Base-by-base conservation (phyloP, 2,888 invertebrate genomes). In the Mystacides longicornis region DNA sequence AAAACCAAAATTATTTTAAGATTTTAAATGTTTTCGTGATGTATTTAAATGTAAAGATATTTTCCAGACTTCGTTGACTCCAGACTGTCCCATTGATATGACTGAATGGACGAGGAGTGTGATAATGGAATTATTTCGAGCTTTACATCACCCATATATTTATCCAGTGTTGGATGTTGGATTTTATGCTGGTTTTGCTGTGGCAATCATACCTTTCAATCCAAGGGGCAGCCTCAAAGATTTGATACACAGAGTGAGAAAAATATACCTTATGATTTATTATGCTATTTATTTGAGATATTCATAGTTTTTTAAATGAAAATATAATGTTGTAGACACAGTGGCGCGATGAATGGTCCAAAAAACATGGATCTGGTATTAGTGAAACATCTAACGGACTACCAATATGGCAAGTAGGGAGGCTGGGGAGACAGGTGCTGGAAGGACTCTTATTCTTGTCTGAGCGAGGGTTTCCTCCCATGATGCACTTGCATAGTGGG, bases 111-210 rank as follows among this genome's bases (percentile, higher is more conserved):
- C 87, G 1, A 77, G 84, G 53, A 79, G 79, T 33, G 80, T 84
- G 37, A 79, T 93, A 43, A 80, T 89, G 73, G 89, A 92, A 67
- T 74, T 94, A 62, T 89, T 94, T 67, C 81, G 89, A 52, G 86
- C 88, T 9, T 78, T 93, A 43, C 93, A 94, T 69, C 94, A 95
- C 72, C 94, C 95, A 0, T 94, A 93, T 69, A 89, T 95, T 62
- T 92, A 89, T 72, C 94, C 94, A 0, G 86, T 93, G 22, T 74
- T 93, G 64, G 92, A 93, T 67, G 76, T 94, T 62, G 92, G 92
- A 66, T 85, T 93, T 67, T 80, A 83, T 69, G 79, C 80, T 57
- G 79, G 78, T 2, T 80, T 79, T 63, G 88, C 83, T 23, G 81
- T 92, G 55, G 78, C 89, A 22, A 85, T 94, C 3, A 82, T 89